Base-by-base conservation (phyloP, 1,140 invertebrate genomes). In the Neotoxoptera formosana region DNA sequence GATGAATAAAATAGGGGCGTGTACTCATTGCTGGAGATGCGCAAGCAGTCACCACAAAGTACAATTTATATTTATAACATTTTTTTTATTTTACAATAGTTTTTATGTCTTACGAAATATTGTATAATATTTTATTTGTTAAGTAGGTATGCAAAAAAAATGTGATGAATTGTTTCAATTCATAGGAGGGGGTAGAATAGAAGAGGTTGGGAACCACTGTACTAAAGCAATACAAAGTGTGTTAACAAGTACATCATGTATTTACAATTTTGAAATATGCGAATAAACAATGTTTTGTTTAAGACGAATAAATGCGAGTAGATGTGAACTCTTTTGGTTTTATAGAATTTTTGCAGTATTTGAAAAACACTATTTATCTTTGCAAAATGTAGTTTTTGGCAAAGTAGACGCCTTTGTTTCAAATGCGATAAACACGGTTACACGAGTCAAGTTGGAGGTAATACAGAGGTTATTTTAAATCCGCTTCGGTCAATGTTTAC, bases 401-500 rank as follows among this genome's bases (percentile, higher is more conserved):
- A 51, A 53, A 36, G 34, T 56, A 25, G 4, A 41, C 41, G 41
- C 51, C 23, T 41, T 89, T 53, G 51, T 53, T 48, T 89, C 2
- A 89, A 53, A 89, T 36, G 53, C n/a, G 17, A 89, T 89, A 36
- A 89, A 89, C 48, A 89, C 23, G 48, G 51, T 89, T 89, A 51
- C 34, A 89, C 21, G 6, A 25, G 34, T 89, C 51, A 56, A 89
- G 51, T 56, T 25, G 0, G 23, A 56, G 51, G 8, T 89, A 56
- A 56, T 56, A 53, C 14, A 89, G 48, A 56, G 88, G 51, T 56
- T 89, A 36, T 53, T 36, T 89, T 89, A 89, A 89, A 89, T 89
- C 88, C 51, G 51, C n/a, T 89, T 48, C 23, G 88, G 88, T 89
- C 88, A 89, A 89, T 89, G 51, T 89, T 88, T 89, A 25, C 51